A percentile compares a stretch with the other conserved stretches of the same genome.
phyloP scores from a whole-genome alignment of 2,113 vertebrate species.

The Gallinago media region DNA sequence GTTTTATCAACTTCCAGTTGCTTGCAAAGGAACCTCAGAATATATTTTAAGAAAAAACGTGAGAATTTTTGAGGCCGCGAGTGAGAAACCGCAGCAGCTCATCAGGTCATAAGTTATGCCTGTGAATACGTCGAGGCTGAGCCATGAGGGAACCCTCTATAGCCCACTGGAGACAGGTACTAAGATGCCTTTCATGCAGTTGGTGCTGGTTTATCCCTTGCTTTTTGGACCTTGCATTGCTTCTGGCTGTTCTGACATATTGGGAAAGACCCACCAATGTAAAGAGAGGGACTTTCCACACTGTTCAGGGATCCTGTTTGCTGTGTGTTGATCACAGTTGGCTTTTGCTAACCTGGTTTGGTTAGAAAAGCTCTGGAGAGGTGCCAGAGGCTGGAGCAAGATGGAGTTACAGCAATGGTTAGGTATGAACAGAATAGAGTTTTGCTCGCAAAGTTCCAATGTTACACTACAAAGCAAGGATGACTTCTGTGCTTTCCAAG shows the following conservation, averaged over 20 bases:
- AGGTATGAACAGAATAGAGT: neutral
- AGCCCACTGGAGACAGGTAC: neutral
- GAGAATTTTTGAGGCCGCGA: constrained; percentile 3
- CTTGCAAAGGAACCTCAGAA: neutral
- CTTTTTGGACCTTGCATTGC: neutral
- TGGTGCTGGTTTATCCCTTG: neutral
- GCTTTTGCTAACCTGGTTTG: neutral
- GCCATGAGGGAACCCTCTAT: neutral
- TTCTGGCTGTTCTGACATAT: neutral
- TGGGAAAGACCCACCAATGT: neutral
- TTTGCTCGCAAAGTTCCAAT: neutral
- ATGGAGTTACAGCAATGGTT: neutral
- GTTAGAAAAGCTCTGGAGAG: neutral
- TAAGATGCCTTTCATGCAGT: neutral
- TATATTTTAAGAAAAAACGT: neutral
- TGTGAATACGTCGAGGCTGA: neutral
- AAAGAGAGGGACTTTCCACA: neutral
- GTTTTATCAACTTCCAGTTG: constrained; percentile 36
- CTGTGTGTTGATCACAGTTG: neutral
- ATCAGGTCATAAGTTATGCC: neutral
- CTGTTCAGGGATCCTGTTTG: neutral
- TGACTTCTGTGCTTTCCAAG: neutral
- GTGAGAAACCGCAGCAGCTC: constrained; percentile 43
- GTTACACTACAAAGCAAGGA: neutral
- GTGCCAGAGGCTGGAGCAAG: neutral